phyloP scores from a whole-genome alignment of 2,113 vertebrate species.

The Scortum barcoo region DNA sequence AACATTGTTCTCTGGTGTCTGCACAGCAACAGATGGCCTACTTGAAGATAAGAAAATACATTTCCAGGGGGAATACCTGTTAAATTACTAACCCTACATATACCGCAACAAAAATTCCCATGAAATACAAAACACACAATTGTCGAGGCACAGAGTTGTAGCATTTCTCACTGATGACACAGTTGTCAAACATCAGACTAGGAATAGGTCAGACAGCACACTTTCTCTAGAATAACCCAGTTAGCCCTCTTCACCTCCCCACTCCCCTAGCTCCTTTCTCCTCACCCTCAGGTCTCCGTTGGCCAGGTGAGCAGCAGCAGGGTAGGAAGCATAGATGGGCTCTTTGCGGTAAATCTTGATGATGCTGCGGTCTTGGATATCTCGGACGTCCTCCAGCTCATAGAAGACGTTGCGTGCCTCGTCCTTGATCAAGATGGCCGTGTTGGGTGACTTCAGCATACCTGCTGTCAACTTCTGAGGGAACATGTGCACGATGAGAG shows the following conservation, averaged over 20 bases:
- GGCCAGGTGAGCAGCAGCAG: conserved; percentile 91
- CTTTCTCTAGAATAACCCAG: conserved; percentile 18
- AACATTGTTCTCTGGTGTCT: conserved; percentile 68
- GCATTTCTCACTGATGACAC: background rate
- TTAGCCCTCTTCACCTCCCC: conserved; percentile 13
- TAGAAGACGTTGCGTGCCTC: conserved; percentile 98
- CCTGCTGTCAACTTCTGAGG: conserved; percentile 98
- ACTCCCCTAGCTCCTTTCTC: background rate
- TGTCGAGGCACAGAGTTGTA: background rate
- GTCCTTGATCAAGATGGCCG: conserved; percentile 98
- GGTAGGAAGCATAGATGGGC: conserved; percentile 95
- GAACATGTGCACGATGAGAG: conserved; percentile 99
- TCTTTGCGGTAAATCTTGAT: conserved; percentile 99
- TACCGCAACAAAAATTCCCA: conserved; percentile 48
- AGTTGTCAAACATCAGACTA: conserved; percentile 28
- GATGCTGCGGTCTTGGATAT: conserved; percentile 98
- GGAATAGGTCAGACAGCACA: conserved; percentile 21
- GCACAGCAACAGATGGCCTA: conserved; percentile 77
- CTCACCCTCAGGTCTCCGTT: conserved; percentile 98
- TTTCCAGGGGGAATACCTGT: conserved; percentile 76
- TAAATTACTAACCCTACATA: conserved; percentile 65
- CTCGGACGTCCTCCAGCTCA: conserved; percentile 96
- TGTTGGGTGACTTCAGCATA: conserved; percentile 98
- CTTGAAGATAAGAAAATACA: conserved; percentile 74
- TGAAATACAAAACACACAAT: conserved; percentile 39